A percentile compares a stretch with the other conserved stretches of the same genome.
Evolutionary conservation across 2,797 vertebrate species (phyloP).

Genomic region (Hypotaenidia philippensis): DNA sequence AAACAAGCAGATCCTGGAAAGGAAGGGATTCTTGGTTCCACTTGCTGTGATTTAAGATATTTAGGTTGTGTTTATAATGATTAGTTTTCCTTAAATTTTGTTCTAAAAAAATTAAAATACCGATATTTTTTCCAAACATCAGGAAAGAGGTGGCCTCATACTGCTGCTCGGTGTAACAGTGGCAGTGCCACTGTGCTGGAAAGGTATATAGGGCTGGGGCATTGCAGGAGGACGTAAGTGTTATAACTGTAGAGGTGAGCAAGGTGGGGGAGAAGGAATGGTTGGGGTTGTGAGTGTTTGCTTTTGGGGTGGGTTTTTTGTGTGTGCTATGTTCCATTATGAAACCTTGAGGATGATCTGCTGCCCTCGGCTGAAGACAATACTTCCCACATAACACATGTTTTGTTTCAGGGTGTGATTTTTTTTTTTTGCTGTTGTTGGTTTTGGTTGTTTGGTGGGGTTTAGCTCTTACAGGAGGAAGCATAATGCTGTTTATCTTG

Average conservation of each 20-base stretch:
- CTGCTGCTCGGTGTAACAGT: not conserved
- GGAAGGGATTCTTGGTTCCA: accelerated
- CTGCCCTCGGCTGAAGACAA: not conserved
- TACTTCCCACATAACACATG: not conserved
- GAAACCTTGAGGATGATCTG: not conserved
- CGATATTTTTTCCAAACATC: not conserved
- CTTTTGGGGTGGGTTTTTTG: not conserved
- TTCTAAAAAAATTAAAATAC: accelerated
- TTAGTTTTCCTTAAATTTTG: not conserved
- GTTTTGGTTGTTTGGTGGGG: too few relatives aligned
- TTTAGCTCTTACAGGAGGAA: not conserved
- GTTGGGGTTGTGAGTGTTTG: too few relatives aligned
- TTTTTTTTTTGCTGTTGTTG: too few relatives aligned
- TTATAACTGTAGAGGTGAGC: not conserved
- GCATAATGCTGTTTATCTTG: accelerated
- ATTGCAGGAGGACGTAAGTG: accelerated
- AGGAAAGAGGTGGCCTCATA: not conserved
- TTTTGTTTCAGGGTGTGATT: too few relatives aligned
- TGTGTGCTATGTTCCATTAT: not conserved
- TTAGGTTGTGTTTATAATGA: not conserved
- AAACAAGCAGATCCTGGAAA: not conserved
- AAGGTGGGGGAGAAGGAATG: not conserved
- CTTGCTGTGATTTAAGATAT: not conserved
- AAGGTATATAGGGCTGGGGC: accelerated
- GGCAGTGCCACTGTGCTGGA: not conserved